Percentiles rank a stretch among this genome's conserved stretches.
Evolutionary conservation across 2,113 vertebrate species (phyloP).

Genomic region (Glaucomys volans): DNA sequence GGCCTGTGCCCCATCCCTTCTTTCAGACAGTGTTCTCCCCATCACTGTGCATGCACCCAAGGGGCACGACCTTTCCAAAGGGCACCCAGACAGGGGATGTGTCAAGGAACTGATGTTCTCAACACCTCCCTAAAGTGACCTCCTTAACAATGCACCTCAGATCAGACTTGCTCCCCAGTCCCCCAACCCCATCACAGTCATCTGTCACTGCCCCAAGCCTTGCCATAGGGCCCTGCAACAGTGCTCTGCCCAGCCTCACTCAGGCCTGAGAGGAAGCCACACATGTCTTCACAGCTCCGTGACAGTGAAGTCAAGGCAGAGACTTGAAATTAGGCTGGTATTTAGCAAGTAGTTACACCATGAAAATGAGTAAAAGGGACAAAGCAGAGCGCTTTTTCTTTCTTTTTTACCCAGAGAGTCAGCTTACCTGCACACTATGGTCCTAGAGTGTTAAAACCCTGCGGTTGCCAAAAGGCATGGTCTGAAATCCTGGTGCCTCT

Average conservation of each 20-base stretch:
- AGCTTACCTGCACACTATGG: neutral
- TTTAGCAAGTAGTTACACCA: neutral
- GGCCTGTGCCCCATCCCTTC: too few species aligned
- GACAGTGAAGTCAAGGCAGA: neutral
- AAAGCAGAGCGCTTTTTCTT: neutral
- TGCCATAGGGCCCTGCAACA: accelerated
- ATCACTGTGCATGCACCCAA: accelerated
- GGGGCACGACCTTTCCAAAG: neutral
- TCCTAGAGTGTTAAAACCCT: neutral
- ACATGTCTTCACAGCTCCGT: neutral
- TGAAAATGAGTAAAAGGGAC: neutral
- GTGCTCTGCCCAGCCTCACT: accelerated
- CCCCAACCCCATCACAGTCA: too few species aligned
- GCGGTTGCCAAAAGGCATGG: neutral
- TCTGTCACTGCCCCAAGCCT: neutral
- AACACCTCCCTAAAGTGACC: neutral
- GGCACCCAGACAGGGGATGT: too few species aligned
- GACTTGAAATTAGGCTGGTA: neutral
- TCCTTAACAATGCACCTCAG: neutral
- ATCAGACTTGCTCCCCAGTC: neutral
- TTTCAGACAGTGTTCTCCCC: neutral
- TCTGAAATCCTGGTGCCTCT: neutral
- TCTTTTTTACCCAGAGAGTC: neutral
- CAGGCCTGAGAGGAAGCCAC: too few species aligned
- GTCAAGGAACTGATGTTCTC: neutral